Percentiles rank a stretch among this genome's conserved stretches.
Conservation (phyloP, 2,888 invertebrate species). For the Zele albiditarsus region DNA sequence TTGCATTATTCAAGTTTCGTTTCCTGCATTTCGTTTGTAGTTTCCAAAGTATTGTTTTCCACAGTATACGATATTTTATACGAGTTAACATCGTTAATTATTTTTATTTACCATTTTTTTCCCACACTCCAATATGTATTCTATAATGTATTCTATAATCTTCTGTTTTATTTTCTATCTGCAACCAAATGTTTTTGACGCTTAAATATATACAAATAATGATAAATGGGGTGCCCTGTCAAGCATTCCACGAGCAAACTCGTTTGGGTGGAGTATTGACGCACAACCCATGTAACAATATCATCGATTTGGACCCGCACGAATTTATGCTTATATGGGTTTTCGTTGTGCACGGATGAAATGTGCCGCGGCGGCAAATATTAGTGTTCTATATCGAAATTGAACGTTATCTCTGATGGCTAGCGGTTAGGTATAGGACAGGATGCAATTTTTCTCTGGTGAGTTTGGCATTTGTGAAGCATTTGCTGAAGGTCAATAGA, state of each 20-base stretch:
- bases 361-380: conserved; percentile 43
- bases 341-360: conserved; percentile 39
- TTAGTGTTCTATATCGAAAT: conserved; percentile 43
- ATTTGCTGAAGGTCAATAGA: neutral
- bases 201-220: conserved; percentile 23
- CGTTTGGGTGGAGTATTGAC: conserved; percentile 12
- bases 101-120: neutral
- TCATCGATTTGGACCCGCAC: conserved; percentile 8
- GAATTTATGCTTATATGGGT: conserved; percentile 51
- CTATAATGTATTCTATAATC: too few relatives aligned
- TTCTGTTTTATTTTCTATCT: neutral
- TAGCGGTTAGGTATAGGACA: neutral
- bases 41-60: too few relatives aligned
- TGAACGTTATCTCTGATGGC: conserved; percentile 40
- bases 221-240: conserved; percentile 35
- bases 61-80: too few relatives aligned
- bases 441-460: neutral
- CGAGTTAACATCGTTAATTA: too few relatives aligned
- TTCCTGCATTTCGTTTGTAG: too few relatives aligned
- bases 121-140: neutral
- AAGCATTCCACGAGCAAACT: neutral
- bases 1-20: too few relatives aligned
- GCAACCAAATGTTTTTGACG: neutral
- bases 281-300: conserved; percentile 7
- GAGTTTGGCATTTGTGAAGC: neutral